These are phyloP conservation scores for Micromesistius poutassou DNA, from an alignment of 2,797 vertebrate genomes.

Conservation along the genomic window DNA sequence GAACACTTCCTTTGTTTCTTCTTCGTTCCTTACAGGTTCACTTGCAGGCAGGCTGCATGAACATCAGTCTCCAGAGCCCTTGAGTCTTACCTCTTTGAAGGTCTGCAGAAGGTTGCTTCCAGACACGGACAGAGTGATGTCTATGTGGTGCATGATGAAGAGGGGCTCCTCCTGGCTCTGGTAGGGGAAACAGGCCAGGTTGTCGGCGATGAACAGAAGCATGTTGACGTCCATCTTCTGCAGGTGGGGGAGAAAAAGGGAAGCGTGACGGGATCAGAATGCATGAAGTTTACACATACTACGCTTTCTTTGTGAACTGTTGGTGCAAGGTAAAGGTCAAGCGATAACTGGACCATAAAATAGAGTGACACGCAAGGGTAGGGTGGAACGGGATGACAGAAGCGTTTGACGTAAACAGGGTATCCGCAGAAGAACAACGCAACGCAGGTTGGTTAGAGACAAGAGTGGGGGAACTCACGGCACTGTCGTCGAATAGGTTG, in stretches of 20 bases:
- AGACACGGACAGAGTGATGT: conserved; percentile 94
- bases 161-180: conserved; percentile 96
- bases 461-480: conserved; percentile 74
- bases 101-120: conserved; percentile 96
- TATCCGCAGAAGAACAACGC: too few relatives aligned
- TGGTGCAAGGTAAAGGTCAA: not conserved
- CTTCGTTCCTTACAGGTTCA: too few relatives aligned
- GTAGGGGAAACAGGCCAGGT: conserved; percentile 94
- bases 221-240: conserved; percentile 95
- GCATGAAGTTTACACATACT: not conserved
- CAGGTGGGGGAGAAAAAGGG: conserved; percentile 15
- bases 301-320: not conserved
- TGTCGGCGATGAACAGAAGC: conserved; percentile 96
- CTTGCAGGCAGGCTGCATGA: too few relatives aligned
- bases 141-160: conserved; percentile 99
- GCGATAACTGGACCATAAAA: not conserved
- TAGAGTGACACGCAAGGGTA: not conserved
- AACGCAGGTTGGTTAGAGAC: too few relatives aligned
- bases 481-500: conserved; percentile 94
- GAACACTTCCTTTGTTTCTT: not conserved
- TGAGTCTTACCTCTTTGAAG: conserved; percentile 88
- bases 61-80: not conserved
- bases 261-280: not conserved
- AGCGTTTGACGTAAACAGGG: not conserved
- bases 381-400: not conserved